These are phyloP conservation scores for Pitangus sulphuratus DNA, from an alignment of 2,797 vertebrate genomes.

Conservation along the genomic window DNA sequence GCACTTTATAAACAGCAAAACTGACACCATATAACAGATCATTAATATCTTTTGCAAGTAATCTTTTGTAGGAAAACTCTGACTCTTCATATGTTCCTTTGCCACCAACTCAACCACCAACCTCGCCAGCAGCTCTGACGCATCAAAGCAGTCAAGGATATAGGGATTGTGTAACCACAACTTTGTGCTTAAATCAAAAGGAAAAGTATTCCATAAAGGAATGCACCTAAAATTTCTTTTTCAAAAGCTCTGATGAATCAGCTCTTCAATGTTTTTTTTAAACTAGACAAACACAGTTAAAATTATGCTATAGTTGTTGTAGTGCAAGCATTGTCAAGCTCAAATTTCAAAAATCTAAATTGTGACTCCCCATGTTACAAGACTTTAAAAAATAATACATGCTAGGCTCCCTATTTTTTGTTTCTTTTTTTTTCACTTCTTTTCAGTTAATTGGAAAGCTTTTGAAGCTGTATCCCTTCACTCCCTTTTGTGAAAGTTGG, in stretches of 20 bases:
- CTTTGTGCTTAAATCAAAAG: background rate
- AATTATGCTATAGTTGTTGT: background rate
- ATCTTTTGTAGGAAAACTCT: background rate
- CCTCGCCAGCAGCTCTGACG: background rate
- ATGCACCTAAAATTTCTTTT: background rate
- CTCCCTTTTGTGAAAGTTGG: background rate
- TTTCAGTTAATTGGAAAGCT: background rate
- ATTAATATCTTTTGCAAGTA: background rate
- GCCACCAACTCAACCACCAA: background rate
- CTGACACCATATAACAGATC: background rate
- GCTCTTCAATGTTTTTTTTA: background rate
- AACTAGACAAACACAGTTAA: background rate
- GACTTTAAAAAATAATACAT: background rate
- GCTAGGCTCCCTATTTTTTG: background rate
- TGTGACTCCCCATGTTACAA: background rate
- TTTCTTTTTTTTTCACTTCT: fast-evolving
- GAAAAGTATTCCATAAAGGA: background rate
- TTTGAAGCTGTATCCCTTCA: background rate
- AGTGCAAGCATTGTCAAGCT: background rate
- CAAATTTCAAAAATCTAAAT: background rate
- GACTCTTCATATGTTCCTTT: background rate
- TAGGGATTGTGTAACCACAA: background rate
- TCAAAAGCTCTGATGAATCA: background rate
- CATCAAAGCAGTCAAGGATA: background rate
- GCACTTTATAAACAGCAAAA: background rate